Base-by-base conservation (phyloP, 1,140 invertebrate species). In the Macrostomum lignano region DNA sequence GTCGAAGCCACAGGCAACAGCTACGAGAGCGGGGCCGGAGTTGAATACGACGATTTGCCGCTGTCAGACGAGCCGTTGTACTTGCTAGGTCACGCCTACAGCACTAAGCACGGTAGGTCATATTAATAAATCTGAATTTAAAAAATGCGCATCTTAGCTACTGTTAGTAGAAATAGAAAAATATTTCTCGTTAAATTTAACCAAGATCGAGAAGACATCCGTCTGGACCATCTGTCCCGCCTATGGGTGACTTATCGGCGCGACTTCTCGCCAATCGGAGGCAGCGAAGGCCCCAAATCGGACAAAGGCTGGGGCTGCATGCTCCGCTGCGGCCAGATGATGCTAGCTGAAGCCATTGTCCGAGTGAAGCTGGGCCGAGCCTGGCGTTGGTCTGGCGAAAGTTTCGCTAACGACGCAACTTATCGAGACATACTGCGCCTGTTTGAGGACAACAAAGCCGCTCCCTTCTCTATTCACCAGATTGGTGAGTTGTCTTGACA, bases 241-340 rank as follows among this genome's bases (percentile, higher is more conserved):
- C 59, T 91, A 38, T 93, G 84, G 82, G 75, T 82, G 49, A 88
- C 81, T 1, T 94, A 94, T 55, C 65, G 84, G 37, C 76, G 72
- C 61, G 72, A 72, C 30, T 94, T 91, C 57, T 64, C 74, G 32
- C 68, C 74, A 10, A 78, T 93, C 40, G 78, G 79, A 42, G 50
- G 52, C 23, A 47, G 54, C 7, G 66, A 66, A 21, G 20, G 32
- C 7, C 65, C 77, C 19, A 88, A 79, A 1, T 70, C 72, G 7
- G 88, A 94, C 48, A 74, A 73, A 58, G 86, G 88, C 31, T 96
- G 88, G 86, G 88, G 88, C 21, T 96, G 88, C 55, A 96, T 94
- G 84, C 58, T 96, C 31, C 66, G 88, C 41, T 91, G 81, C 63
- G 88, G 86, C 0, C 88, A 98, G 60, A 96, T 96, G 88, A 72